Percentiles rank a stretch among this genome's conserved stretches.
Conservation (phyloP, 2,888 invertebrate genomes). For the Eubasilissa splendida region DNA sequence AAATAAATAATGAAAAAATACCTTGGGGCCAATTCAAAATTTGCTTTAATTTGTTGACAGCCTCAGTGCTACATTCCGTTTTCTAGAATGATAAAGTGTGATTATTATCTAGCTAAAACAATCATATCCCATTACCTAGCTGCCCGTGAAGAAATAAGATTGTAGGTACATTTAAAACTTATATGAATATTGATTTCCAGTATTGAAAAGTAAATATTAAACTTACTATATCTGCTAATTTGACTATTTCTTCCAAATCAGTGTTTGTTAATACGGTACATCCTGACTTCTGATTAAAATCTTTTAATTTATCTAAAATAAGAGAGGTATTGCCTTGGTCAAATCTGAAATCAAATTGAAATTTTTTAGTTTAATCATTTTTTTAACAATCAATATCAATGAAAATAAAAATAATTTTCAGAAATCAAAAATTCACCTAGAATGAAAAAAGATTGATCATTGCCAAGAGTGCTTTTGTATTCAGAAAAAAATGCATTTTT, state of each 20-base stretch:
- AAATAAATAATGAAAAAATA: constrained; percentile 77
- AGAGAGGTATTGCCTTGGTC: constrained; percentile 84
- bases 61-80: constrained; percentile 66
- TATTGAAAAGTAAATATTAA: constrained; percentile 44
- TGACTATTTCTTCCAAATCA: constrained; percentile 76
- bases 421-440: too few relatives aligned
- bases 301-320: constrained; percentile 81
- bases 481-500: too few relatives aligned
- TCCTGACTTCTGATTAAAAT: constrained; percentile 79
- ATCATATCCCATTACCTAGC: neutral
- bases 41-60: constrained; percentile 73
- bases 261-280: constrained; percentile 72
- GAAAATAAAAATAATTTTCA: too few relatives aligned
- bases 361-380: too few relatives aligned
- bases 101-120: constrained; percentile 9
- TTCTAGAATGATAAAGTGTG: constrained; percentile 63
- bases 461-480: constrained; percentile 25
- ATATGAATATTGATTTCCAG: neutral
- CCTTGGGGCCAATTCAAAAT: constrained; percentile 83
- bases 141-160: neutral
- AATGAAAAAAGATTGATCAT: constrained; percentile 59
- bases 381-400: too few relatives aligned
- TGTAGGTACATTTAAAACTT: neutral
- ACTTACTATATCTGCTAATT: constrained; percentile 73
- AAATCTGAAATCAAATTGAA: constrained; percentile 75